Base-by-base conservation (phyloP, 2,113 vertebrate species). In the Aythya baeri region DNA sequence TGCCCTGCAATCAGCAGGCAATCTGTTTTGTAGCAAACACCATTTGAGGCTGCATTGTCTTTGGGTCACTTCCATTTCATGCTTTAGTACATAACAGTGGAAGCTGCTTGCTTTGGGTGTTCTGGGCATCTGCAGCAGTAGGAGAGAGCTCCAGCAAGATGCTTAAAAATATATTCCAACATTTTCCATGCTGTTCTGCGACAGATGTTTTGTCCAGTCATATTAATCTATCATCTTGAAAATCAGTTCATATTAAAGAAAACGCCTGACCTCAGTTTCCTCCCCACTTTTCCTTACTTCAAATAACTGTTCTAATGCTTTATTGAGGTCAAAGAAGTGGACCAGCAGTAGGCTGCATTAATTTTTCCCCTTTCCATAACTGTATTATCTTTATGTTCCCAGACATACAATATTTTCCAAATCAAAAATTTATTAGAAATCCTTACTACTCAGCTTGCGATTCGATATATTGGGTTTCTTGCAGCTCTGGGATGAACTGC, bases 171-270 rank as follows among this genome's bases (percentile, higher is more conserved):
- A 15, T 38, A 70, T 80, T 65, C 29, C 54, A 68, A 36, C 12
- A 9, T 91, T 58, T 94, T 62, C 41, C 12, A 4, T 77, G 34
- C 73, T 92, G 9, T 83, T 83, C 44, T 83, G 14, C 73, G 68
- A 55, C 59, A 91, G 73, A 62, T 86, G 73, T 62, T 93, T 92
- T 94, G 41, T 92, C 89, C 59, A 58, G 34, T 86, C 44, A 3
- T 38, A 90, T 91, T 83, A 71, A 74, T 58, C 55, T 76, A 58
- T 41, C 11, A 3, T 66, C 50, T 58, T 83, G 80, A 74, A 88
- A 94, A 86, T n/a, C n/a, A 77, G 5, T 67, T 91, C 34, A 32
- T 87, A 7, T 31, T 50, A 79, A 85, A 86, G 55, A 77, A 81
- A 76, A 80, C 44, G 11, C 63, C 52, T 88, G 67, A 54, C 32